These are phyloP conservation scores for Nothobranchius kuhntae DNA, from an alignment of 2,113 vertebrate species.

Conservation along the genomic window DNA sequence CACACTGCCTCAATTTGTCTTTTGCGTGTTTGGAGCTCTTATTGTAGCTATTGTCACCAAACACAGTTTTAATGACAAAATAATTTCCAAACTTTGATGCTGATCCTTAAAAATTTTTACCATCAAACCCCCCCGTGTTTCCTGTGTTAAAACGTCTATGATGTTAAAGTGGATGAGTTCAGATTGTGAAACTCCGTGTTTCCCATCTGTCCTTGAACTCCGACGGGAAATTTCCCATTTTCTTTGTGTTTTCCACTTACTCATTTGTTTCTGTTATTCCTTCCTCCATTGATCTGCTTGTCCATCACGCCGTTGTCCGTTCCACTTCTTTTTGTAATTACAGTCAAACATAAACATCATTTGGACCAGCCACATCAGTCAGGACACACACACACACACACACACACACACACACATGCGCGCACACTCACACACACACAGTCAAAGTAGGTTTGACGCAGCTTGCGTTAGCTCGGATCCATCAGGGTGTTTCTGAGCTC, in stretches of 20 bases:
- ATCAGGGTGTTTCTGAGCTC: conserved; percentile 8
- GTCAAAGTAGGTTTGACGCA: background rate
- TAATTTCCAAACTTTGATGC: too few relatives aligned
- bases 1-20: too few relatives aligned
- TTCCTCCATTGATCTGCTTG: background rate
- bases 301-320: background rate
- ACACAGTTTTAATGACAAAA: too few relatives aligned
- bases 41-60: too few relatives aligned
- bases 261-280: background rate
- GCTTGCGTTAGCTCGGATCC: background rate
- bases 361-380: conserved; percentile 51
- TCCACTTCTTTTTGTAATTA: conserved; percentile 41
- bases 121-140: too few relatives aligned
- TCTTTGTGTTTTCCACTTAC: too few relatives aligned
- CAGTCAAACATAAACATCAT: conserved; percentile 49
- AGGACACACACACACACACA: conserved; percentile 12
- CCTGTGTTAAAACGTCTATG: too few relatives aligned
- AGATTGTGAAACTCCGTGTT: background rate
- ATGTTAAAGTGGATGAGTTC: too few relatives aligned
- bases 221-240: background rate
- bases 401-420: conserved; percentile 12
- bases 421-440: conserved; percentile 13
- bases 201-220: background rate
- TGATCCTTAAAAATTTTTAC: too few relatives aligned
- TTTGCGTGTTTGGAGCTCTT: too few relatives aligned